Percentiles rank a stretch among this genome's conserved stretches.
Evolutionary conservation across 2,797 vertebrate species (phyloP).

Genomic region (Pangasius djambal): DNA sequence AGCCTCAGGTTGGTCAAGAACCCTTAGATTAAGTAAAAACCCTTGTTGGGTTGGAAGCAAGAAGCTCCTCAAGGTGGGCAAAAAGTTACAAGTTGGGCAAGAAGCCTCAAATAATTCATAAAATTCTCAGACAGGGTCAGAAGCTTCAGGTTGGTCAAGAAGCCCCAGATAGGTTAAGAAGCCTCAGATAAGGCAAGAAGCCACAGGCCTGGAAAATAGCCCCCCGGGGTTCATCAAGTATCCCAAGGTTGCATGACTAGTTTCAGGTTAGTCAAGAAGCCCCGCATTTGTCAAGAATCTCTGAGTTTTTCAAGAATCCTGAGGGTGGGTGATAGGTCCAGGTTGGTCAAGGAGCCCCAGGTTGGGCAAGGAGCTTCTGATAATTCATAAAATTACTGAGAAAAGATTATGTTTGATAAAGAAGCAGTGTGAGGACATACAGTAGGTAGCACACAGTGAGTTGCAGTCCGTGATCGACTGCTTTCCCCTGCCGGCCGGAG

Average conservation of each 20-base stretch:
- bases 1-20: not conserved
- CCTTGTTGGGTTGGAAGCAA: not conserved
- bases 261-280: not conserved
- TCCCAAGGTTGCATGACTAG: not conserved
- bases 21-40: not conserved
- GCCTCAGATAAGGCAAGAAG: not conserved
- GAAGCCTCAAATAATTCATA: not conserved
- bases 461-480: constrained; percentile 43
- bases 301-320: not conserved
- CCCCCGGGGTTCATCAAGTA: not conserved
- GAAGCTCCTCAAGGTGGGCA: not conserved
- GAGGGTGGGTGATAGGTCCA: not conserved
- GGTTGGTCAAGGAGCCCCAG: not conserved
- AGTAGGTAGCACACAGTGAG: constrained; percentile 2
- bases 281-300: not conserved
- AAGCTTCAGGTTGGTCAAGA: not conserved
- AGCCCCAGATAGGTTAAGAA: not conserved
- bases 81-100: not conserved
- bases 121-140: not conserved
- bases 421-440: not conserved
- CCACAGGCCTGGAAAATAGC: not conserved
- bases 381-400: not conserved
- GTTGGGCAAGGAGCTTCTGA: not conserved
- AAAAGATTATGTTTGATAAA: not conserved
- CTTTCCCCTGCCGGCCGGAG: constrained; percentile 42